Conservation (phyloP, 1,140 invertebrate genomes). For the Papilio dardanus region DNA sequence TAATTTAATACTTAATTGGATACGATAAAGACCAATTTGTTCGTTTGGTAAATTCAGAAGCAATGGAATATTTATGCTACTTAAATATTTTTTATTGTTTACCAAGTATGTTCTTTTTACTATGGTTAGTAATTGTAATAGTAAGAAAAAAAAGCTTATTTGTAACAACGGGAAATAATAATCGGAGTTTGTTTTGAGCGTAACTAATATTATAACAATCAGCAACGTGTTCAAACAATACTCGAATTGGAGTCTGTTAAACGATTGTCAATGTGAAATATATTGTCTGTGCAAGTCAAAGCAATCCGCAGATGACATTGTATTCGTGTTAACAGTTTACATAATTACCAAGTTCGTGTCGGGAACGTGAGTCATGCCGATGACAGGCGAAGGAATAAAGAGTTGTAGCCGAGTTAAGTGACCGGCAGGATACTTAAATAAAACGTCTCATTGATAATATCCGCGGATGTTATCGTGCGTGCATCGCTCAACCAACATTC, state of each 20-base stretch:
- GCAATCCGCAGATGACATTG: constrained; percentile 24
- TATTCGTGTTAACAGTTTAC: constrained; percentile 26
- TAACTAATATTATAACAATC: constrained; percentile 13
- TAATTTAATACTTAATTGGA: not conserved
- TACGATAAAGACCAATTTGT: too few species aligned
- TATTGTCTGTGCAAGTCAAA: constrained; percentile 27
- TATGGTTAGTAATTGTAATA: too few species aligned
- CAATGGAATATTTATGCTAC: too few species aligned
- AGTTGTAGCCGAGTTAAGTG: constrained; percentile 34
- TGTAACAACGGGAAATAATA: not conserved
- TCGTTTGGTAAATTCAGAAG: too few species aligned
- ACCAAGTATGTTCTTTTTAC: too few species aligned
- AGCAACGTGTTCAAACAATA: constrained; percentile 12
- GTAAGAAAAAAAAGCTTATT: not conserved
- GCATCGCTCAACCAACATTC: constrained; percentile 4
- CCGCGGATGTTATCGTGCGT: constrained; percentile 27
- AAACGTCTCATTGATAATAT: constrained; percentile 34
- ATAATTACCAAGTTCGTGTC: constrained; percentile 32
- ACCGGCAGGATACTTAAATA: constrained; percentile 39
- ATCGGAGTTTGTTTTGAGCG: not conserved
- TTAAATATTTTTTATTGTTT: too few species aligned
- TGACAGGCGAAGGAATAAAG: constrained; percentile 30
- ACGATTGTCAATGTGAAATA: constrained; percentile 9
- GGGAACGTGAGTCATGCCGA: constrained; percentile 31
- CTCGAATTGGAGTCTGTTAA: not conserved